Evolutionary conservation across 2,888 invertebrate species (phyloP).

Genomic region (Alcis repandata): DNA sequence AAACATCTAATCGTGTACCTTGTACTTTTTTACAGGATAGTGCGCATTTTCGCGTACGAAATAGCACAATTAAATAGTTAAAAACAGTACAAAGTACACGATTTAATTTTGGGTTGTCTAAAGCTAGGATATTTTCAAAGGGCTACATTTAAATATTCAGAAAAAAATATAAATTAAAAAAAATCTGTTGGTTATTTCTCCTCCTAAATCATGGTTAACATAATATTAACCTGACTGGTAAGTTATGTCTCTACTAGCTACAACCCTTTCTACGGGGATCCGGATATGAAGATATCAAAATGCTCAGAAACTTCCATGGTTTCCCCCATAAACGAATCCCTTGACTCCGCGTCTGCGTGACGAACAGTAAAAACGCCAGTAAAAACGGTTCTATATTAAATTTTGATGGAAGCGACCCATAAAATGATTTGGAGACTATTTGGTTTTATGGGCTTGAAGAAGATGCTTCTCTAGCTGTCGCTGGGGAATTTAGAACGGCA

Average conservation of each 20-base stretch:
- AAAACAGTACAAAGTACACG: too few relatives aligned
- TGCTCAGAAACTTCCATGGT: not conserved
- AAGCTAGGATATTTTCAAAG: not conserved
- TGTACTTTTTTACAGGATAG: too few relatives aligned
- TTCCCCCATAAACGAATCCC: slow-evolving; percentile 26
- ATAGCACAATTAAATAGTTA: too few relatives aligned
- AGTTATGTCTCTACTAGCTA: not conserved
- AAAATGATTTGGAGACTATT: slow-evolving; percentile 47
- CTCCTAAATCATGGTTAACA: too few relatives aligned
- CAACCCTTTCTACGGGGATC: not conserved
- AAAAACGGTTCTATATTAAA: slow-evolving; percentile 45
- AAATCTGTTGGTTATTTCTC: too few relatives aligned
- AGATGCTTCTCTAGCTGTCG: slow-evolving; percentile 23
- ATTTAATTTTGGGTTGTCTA: too few relatives aligned
- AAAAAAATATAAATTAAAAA: too few relatives aligned
- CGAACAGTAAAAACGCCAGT: slow-evolving; percentile 41
- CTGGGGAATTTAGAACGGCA: not conserved
- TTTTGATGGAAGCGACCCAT: slow-evolving; percentile 44
- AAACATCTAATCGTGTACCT: too few relatives aligned
- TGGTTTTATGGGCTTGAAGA: slow-evolving; percentile 30
- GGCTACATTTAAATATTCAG: too few relatives aligned
- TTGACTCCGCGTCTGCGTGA: slow-evolving; percentile 21
- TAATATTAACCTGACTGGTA: too few relatives aligned
- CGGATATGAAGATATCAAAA: slow-evolving; percentile 12
- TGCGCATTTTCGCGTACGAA: too few relatives aligned